Evolutionary conservation across 2,888 invertebrate species (phyloP).

Genomic region (Celastrina argiolus): DNA sequence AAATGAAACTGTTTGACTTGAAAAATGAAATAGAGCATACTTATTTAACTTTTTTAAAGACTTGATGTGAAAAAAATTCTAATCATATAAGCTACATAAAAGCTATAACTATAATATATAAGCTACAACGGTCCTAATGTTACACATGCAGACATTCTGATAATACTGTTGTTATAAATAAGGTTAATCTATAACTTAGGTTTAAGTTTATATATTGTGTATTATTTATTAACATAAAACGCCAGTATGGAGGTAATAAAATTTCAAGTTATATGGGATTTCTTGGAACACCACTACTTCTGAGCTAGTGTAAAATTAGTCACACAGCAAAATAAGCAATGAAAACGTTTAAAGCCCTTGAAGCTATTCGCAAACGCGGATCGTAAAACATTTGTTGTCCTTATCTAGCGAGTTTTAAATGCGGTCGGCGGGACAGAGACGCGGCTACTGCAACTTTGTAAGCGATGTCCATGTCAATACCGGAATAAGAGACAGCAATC

Average conservation of each 20-base stretch:
- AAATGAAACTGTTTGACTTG: too few relatives aligned
- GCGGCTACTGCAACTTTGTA: slow-evolving; percentile 55
- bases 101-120: not conserved
- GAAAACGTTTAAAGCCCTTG: slow-evolving; percentile 58
- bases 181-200: not conserved
- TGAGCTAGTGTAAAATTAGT: slow-evolving; percentile 65
- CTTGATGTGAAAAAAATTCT: too few relatives aligned
- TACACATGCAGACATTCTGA: not conserved
- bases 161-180: not conserved
- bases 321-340: slow-evolving; percentile 68
- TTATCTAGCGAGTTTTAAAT: slow-evolving; percentile 36
- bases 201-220: slow-evolving; percentile 28
- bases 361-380: slow-evolving; percentile 57
- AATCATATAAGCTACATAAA: too few relatives aligned
- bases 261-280: slow-evolving; percentile 39
- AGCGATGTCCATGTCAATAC: slow-evolving; percentile 50
- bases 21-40: too few relatives aligned
- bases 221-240: slow-evolving; percentile 38
- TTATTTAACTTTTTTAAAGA: too few relatives aligned
- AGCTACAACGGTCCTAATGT: not conserved
- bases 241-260: slow-evolving; percentile 37
- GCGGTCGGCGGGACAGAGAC: slow-evolving; percentile 43
- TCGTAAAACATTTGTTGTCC: slow-evolving; percentile 58
- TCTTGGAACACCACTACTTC: slow-evolving; percentile 51
- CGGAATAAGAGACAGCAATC: slow-evolving; percentile 55